These are phyloP conservation scores for Sebastes cheni DNA, from an alignment of 2,797 vertebrate species.

Conservation along the genomic window DNA sequence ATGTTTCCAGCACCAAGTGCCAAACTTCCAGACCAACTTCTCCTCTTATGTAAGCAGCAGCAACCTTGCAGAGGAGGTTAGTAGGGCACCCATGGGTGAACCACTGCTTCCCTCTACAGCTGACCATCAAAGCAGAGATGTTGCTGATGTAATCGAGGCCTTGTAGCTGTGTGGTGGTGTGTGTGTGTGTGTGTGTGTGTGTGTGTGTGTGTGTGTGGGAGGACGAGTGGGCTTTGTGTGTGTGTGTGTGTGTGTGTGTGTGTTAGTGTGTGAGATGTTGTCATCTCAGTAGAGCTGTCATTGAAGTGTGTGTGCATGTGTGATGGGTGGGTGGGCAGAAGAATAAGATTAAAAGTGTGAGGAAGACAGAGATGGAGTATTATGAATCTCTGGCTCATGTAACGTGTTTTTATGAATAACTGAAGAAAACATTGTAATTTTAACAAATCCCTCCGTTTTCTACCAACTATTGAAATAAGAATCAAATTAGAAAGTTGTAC, in stretches of 20 bases:
- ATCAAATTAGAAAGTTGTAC: no score
- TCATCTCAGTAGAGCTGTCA: slow-evolving; percentile 31
- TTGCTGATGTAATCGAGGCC: neutral
- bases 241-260: slow-evolving; percentile 1
- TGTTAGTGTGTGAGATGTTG: neutral
- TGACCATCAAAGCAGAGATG: slow-evolving; percentile 47
- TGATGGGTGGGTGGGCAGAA: slow-evolving; percentile 13
- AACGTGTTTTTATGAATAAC: slow-evolving; percentile 8
- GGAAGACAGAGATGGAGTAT: neutral
- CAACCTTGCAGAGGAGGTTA: slow-evolving; percentile 42
- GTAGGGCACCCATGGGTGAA: slow-evolving; percentile 39
- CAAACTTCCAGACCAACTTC: slow-evolving; percentile 24
- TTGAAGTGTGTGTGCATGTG: neutral
- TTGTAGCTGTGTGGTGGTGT: neutral
- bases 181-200: slow-evolving; percentile 2
- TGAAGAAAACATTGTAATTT: neutral
- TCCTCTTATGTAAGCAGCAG: slow-evolving; percentile 26
- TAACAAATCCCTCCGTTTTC: no score
- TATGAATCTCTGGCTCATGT: neutral
- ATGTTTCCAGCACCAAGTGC: slow-evolving; percentile 35
- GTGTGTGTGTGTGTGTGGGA: slow-evolving; percentile 10
- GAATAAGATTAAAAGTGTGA: slow-evolving; percentile 23
- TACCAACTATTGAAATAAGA: no score
- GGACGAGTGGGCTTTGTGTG: slow-evolving; percentile 13
- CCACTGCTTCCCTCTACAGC: neutral